These are phyloP conservation scores for Anthophora plumipes DNA, from an alignment of 2,888 invertebrate genomes.

Conservation along the genomic window DNA sequence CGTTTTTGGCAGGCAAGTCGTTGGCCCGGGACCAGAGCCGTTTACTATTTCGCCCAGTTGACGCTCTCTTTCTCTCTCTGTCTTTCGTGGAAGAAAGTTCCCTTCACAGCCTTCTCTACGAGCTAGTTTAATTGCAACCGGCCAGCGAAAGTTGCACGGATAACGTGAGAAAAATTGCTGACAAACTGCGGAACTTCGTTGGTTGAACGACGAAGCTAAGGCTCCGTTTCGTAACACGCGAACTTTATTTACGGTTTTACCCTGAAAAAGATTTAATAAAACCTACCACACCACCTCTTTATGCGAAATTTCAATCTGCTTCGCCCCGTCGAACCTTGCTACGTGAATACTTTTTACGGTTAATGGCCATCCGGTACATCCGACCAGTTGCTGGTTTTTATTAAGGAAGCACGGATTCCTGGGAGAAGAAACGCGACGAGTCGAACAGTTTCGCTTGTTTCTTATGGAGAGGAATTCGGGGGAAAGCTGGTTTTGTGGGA, in stretches of 20 bases:
- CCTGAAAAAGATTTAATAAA: conserved; percentile 61
- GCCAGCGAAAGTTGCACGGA: conserved; percentile 46
- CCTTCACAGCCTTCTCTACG: too few relatives aligned
- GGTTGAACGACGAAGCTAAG: conserved; percentile 21
- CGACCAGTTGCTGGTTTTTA: conserved; percentile 1
- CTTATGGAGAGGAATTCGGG: too few relatives aligned
- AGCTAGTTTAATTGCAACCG: conserved; percentile 54
- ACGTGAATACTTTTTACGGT: conserved; percentile 27
- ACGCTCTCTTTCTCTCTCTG: conserved; percentile 9
- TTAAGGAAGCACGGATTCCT: neutral
- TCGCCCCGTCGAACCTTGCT: conserved; percentile 16
- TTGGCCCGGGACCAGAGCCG: conserved; percentile 56
- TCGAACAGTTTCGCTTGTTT: neutral
- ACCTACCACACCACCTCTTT: neutral
- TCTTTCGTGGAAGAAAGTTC: conserved; percentile 53
- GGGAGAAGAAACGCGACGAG: neutral
- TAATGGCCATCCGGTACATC: conserved; percentile 31
- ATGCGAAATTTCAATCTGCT: conserved; percentile 46
- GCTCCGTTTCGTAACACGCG: conserved; percentile 6
- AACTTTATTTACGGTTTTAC: conserved; percentile 51
- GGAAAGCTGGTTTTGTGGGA: neutral
- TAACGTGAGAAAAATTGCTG: conserved; percentile 60
- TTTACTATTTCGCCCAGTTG: conserved; percentile 53
- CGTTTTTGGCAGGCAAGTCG: conserved; percentile 54
- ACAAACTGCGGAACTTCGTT: conserved; percentile 59